Conservation (phyloP, 2,888 invertebrate species). For the Petrophora chlorosata region DNA sequence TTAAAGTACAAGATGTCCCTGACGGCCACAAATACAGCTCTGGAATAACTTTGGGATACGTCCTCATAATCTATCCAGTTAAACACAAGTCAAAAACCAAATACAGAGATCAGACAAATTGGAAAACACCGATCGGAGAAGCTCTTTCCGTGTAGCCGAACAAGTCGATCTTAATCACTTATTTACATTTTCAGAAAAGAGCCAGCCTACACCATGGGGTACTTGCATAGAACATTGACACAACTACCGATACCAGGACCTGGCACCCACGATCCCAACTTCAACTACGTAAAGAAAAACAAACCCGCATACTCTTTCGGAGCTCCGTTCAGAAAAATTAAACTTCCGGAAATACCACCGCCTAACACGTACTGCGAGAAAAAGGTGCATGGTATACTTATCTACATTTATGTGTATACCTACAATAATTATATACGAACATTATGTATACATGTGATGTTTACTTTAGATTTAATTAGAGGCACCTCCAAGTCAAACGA, state of each 20-base stretch:
- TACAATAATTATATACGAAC: neutral
- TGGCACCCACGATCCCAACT: constrained; percentile 64
- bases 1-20: no score
- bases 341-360: constrained; percentile 47
- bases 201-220: constrained; percentile 59
- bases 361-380: constrained; percentile 70
- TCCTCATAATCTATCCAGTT: no score
- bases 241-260: constrained; percentile 54
- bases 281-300: constrained; percentile 49
- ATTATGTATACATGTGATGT: neutral
- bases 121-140: no score
- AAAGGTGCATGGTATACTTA: constrained; percentile 51
- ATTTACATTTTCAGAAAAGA: constrained; percentile 46
- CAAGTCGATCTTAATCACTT: no score
- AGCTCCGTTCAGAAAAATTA: constrained; percentile 40
- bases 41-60: no score
- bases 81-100: no score
- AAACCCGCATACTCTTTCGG: constrained; percentile 65
- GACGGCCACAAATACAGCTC: no score
- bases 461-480: constrained; percentile 28
- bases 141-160: no score
- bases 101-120: no score
- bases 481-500: constrained; percentile 4
- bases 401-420: constrained; percentile 4
- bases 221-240: constrained; percentile 26